Conservation (phyloP, 2,797 vertebrate genomes). For the Carapus acus region DNA sequence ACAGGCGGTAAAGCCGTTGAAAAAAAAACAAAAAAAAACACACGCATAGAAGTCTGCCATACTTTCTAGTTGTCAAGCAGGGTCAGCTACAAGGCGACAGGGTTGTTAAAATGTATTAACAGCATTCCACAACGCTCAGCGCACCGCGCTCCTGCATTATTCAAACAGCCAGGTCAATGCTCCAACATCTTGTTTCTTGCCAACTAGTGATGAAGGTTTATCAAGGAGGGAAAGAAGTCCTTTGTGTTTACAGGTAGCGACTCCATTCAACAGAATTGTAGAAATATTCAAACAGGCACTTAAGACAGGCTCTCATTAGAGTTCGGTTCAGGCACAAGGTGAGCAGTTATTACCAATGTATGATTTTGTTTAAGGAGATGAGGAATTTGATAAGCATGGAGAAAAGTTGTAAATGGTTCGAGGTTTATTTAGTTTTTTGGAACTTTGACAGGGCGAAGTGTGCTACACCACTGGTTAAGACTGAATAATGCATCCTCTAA, state of each 20-base stretch:
- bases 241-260: constrained; percentile 61
- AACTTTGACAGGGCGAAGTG: too few species aligned
- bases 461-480: too few species aligned
- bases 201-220: constrained; percentile 44
- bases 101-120: constrained; percentile 71
- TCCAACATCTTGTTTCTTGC: constrained; percentile 42
- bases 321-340: constrained; percentile 63
- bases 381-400: constrained; percentile 47
- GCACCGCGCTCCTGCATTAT: constrained; percentile 67
- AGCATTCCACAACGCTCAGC: constrained; percentile 46
- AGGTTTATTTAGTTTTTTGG: constrained; percentile 63
- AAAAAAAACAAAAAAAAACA: too few species aligned
- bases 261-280: constrained; percentile 53
- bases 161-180: constrained; percentile 62
- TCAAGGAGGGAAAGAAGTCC: constrained; percentile 35
- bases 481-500: too few species aligned
- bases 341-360: constrained; percentile 46
- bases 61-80: constrained; percentile 50
- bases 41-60: constrained; percentile 35
- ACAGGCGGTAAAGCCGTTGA: constrained; percentile 35
- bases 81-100: constrained; percentile 64
- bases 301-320: constrained; percentile 66
- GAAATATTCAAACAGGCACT: constrained; percentile 67
- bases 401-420: constrained; percentile 54
- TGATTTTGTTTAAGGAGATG: constrained; percentile 52